A percentile compares a stretch with the other conserved stretches of the same genome.
phyloP scores from a whole-genome alignment of 92 coral and sea anemone genomes.

The Pocillopora meandrina region DNA sequence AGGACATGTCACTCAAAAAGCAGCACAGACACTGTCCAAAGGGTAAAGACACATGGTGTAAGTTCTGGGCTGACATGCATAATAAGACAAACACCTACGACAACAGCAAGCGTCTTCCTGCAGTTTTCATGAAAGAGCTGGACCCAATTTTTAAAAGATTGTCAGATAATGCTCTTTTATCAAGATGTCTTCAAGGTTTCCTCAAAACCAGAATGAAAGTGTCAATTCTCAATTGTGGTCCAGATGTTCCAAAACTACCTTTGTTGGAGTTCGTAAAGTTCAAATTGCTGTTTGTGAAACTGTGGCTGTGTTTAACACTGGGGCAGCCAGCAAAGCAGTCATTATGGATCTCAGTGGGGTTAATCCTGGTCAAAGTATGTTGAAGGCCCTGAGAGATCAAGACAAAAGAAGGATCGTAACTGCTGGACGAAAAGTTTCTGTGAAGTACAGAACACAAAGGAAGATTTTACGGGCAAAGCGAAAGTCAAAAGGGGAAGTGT shows the following conservation, averaged over 20 bases:
- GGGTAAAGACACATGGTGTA: constrained; percentile 59
- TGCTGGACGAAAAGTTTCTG: too few relatives aligned
- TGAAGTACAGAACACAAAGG: constrained; percentile 11
- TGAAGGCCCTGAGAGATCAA: too few relatives aligned
- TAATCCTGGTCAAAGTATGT: too few relatives aligned
- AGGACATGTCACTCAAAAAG: constrained; percentile 31
- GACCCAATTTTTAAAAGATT: constrained; percentile 52
- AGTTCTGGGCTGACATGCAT: constrained; percentile 55
- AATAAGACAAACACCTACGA: constrained; percentile 38
- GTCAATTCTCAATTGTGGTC: constrained; percentile 39
- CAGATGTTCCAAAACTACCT: constrained; percentile 28
- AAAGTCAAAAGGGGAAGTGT: too few relatives aligned
- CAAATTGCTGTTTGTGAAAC: too few relatives aligned
- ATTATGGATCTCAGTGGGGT: too few relatives aligned
- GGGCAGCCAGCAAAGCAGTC: too few relatives aligned
- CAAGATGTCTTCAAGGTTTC: constrained; percentile 56
- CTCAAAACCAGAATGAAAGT: constrained; percentile 55
- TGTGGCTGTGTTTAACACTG: too few relatives aligned
- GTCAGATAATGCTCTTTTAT: constrained; percentile 44
- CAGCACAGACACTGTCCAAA: constrained; percentile 63
- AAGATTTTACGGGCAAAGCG: neutral
- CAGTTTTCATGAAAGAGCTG: constrained; percentile 53
- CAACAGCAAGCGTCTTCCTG: constrained; percentile 46
- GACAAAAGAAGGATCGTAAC: too few relatives aligned
- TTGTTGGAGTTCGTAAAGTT: too few relatives aligned